phyloP scores from a whole-genome alignment of 2,888 invertebrate genomes.

The Chorisops tibialis region DNA sequence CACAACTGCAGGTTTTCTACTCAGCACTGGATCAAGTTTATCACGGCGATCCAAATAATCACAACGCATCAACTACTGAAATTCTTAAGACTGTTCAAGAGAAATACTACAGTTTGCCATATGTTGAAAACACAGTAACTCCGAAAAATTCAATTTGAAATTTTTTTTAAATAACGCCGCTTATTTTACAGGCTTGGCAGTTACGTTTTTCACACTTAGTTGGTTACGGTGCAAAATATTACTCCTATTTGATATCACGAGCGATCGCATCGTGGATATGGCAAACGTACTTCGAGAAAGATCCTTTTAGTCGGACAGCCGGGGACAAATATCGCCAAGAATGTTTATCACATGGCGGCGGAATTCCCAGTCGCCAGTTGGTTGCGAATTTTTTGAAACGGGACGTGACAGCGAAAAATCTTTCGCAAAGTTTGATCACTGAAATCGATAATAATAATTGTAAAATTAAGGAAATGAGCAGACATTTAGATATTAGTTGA shows the following conservation, averaged over 20 bases:
- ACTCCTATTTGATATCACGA: conserved; percentile 92
- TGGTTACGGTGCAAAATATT: conserved; percentile 98
- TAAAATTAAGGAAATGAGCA: conserved; percentile 47
- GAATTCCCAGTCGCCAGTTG: conserved; percentile 73
- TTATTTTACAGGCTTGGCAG: conserved; percentile 78
- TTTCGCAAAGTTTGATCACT: conserved; percentile 76
- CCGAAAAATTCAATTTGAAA: background rate
- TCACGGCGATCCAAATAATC: conserved; percentile 57
- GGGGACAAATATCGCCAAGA: conserved; percentile 76
- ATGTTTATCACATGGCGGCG: conserved; percentile 84
- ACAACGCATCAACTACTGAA: conserved; percentile 60
- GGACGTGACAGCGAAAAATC: conserved; percentile 68
- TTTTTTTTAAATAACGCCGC: background rate
- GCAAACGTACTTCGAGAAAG: conserved; percentile 76
- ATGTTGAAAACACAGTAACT: conserved; percentile 78
- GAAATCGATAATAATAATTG: conserved; percentile 67
- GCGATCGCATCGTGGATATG: conserved; percentile 92
- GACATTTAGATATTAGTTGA: conserved; percentile 17
- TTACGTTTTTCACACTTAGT: conserved; percentile 93
- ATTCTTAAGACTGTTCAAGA: conserved; percentile 73
- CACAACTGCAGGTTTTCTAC: conserved; percentile 86
- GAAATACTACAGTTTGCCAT: conserved; percentile 81
- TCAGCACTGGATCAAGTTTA: conserved; percentile 88
- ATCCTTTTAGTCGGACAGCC: conserved; percentile 72
- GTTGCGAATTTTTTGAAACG: conserved; percentile 76